These are phyloP conservation scores for Actinia equina DNA, from an alignment of 64 coral and sea anemone genomes.

Conservation along the genomic window DNA sequence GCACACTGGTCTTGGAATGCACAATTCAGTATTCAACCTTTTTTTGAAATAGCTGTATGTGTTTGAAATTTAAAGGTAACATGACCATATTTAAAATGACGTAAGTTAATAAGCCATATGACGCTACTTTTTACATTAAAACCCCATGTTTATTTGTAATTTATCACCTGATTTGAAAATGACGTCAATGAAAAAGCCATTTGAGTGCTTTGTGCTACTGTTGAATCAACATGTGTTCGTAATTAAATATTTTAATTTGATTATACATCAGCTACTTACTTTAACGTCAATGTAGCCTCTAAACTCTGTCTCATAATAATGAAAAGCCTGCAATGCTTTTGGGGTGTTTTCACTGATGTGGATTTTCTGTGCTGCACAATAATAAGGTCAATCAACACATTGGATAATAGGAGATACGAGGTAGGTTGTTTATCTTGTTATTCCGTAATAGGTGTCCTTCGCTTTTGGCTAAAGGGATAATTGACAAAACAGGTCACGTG, in stretches of 20 bases:
- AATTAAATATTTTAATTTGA: too few species aligned
- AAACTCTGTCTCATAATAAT: slow-evolving; percentile 24
- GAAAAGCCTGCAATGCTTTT: slow-evolving; percentile 18
- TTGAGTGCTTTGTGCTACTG: neutral
- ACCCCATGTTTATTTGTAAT: neutral
- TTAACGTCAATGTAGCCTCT: slow-evolving; percentile 58
- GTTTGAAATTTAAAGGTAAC: too few species aligned
- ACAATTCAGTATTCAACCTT: too few species aligned
- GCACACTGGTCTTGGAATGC: too few species aligned
- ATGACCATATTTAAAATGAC: neutral
- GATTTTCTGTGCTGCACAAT: slow-evolving; percentile 46
- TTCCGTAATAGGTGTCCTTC: too few species aligned
- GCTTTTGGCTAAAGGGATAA: too few species aligned
- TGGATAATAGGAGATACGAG: neutral
- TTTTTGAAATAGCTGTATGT: too few species aligned
- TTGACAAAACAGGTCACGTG: too few species aligned
- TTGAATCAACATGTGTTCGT: neutral
- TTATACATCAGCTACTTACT: neutral
- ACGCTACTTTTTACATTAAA: neutral
- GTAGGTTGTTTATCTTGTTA: neutral
- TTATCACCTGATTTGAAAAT: neutral
- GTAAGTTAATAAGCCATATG: neutral
- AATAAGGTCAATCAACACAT: neutral
- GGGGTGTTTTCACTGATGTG: slow-evolving; percentile 64
- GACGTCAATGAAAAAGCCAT: neutral